Percentiles rank a stretch among this genome's conserved stretches.
These are phyloP conservation scores for Agriopis leucophaearia DNA, from an alignment of 2,888 invertebrate species.

Conservation along the genomic window DNA sequence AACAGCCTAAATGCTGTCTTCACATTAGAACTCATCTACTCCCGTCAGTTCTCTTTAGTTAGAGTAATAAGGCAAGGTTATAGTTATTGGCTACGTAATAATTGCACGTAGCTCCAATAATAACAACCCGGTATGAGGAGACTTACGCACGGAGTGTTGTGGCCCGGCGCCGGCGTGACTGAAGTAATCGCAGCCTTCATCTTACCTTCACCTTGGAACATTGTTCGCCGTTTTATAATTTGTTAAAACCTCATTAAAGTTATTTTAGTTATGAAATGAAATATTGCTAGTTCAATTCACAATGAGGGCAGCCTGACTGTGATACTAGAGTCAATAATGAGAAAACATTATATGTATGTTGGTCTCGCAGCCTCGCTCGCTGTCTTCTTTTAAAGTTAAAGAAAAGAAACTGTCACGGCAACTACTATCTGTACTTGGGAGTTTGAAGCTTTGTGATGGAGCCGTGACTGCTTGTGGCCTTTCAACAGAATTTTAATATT, in stretches of 20 bases:
- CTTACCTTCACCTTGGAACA: constrained; percentile 41
- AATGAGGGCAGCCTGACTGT: neutral
- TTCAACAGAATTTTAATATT: too few relatives aligned
- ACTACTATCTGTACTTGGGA: too few relatives aligned
- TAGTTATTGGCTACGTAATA: neutral
- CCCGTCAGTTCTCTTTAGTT: neutral
- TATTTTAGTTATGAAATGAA: constrained; percentile 21
- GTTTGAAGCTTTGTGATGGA: too few relatives aligned
- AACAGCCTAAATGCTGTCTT: neutral
- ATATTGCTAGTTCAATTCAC: constrained; percentile 3
- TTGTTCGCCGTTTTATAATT: constrained; percentile 30
- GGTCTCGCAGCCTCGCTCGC: too few relatives aligned
- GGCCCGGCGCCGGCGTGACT: constrained; percentile 11
- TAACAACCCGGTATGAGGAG: neutral
- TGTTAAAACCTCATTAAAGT: constrained; percentile 23
- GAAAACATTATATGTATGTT: neutral
- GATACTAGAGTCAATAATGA: neutral
- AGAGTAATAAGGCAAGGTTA: neutral
- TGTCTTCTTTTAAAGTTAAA: neutral
- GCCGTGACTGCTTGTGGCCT: too few relatives aligned
- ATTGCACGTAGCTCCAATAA: neutral
- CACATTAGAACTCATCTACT: neutral
- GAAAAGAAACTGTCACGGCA: too few relatives aligned
- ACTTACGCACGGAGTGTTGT: constrained; percentile 26
- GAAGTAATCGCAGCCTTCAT: constrained; percentile 39